A percentile compares a stretch with the other conserved stretches of the same genome.
Evolutionary conservation across 2,113 vertebrate genomes (phyloP).

Genomic region (Pelmatolapia mariae): DNA sequence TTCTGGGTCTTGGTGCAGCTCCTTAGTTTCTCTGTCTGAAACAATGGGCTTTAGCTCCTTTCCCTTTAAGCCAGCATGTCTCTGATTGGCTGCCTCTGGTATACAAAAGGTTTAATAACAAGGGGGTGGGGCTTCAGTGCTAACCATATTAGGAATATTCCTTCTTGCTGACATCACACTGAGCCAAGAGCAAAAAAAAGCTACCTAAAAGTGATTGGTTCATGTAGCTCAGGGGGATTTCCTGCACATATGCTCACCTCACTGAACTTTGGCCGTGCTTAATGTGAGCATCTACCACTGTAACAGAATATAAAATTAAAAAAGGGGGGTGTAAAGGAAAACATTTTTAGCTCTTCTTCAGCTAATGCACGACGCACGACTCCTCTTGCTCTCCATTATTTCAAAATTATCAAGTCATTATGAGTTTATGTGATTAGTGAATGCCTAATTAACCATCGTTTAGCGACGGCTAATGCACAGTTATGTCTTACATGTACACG

Average conservation of each 20-base stretch:
- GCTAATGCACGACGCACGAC: not conserved
- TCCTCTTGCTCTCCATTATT: not conserved
- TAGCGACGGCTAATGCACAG: not conserved
- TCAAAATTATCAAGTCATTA: not conserved
- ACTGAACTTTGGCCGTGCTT: fast-evolving
- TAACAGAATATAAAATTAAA: not conserved
- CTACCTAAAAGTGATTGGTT: not conserved
- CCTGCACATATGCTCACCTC: not conserved
- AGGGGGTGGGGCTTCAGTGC: not conserved
- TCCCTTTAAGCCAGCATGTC: not conserved
- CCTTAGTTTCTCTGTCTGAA: not conserved
- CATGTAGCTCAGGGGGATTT: not conserved
- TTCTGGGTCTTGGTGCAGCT: not conserved
- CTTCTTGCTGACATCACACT: not conserved
- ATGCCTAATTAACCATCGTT: not conserved
- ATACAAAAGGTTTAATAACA: not conserved
- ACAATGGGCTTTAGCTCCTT: fast-evolving
- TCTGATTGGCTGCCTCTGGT: not conserved
- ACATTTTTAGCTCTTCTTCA: not conserved
- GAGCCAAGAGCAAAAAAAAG: not conserved
- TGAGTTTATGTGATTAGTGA: not conserved
- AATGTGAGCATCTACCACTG: not conserved
- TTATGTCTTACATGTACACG: not conserved
- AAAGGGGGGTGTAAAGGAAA: not conserved
- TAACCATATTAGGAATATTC: not conserved